These are phyloP conservation scores for Sitta europaea DNA, from an alignment of 2,113 vertebrate genomes.

Conservation along the genomic window DNA sequence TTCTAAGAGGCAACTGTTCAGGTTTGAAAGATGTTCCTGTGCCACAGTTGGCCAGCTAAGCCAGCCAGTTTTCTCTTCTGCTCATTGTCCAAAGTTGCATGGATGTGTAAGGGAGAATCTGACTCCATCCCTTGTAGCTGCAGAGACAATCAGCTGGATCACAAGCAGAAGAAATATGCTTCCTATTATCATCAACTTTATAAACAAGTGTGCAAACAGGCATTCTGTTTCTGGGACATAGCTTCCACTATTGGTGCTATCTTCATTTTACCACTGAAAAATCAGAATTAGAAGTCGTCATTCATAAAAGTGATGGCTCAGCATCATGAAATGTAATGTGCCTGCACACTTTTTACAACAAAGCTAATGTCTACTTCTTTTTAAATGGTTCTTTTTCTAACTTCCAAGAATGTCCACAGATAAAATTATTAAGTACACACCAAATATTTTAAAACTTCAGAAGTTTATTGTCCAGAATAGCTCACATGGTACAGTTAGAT, in stretches of 20 bases:
- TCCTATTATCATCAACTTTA: background rate
- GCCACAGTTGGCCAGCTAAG: background rate
- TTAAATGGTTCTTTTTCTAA: background rate
- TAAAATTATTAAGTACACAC: conserved; percentile 20
- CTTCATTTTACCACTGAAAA: background rate
- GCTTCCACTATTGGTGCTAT: background rate
- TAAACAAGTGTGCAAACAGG: background rate
- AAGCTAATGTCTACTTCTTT: background rate
- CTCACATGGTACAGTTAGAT: conserved; percentile 58
- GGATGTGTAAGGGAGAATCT: background rate
- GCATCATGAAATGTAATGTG: background rate
- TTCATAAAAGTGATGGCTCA: background rate
- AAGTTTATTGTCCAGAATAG: conserved; percentile 77
- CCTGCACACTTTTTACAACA: background rate
- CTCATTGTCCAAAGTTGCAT: background rate
- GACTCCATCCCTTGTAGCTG: background rate
- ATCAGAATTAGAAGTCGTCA: background rate
- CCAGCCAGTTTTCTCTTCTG: background rate
- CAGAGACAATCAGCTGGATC: background rate
- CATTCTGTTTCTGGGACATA: background rate
- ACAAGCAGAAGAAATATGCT: background rate
- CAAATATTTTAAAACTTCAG: conserved; percentile 62
- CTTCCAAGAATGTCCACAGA: background rate
- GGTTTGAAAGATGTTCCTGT: background rate
- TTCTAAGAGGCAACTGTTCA: background rate